phyloP scores from a whole-genome alignment of 2,797 vertebrate genomes.

The Alectoris magna region DNA sequence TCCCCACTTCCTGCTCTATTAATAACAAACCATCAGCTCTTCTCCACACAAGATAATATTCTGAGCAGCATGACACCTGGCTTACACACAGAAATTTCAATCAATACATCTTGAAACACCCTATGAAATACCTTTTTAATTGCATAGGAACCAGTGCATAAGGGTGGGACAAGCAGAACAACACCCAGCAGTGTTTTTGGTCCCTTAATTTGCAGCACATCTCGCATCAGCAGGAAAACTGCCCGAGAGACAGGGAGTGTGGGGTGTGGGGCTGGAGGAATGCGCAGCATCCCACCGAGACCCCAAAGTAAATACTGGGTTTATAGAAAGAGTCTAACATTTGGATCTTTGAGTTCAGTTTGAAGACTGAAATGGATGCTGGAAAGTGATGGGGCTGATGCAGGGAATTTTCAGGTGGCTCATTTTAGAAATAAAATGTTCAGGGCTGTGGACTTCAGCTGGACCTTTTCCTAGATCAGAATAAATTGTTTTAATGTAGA shows the following conservation, averaged over 20 bases:
- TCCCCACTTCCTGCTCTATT: constrained; percentile 32
- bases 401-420: neutral
- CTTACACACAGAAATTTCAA: neutral
- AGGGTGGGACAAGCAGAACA: neutral
- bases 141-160: neutral
- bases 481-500: neutral
- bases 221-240: neutral
- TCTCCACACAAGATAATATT: neutral
- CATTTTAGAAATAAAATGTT: neutral
- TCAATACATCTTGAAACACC: neutral
- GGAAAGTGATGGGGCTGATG: neutral
- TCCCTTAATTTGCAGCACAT: neutral
- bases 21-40: constrained; percentile 18
- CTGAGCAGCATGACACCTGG: neutral
- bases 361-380: neutral
- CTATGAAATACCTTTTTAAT: neutral
- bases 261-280: neutral
- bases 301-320: neutral
- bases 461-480: constrained; percentile 1
- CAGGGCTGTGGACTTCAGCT: neutral
- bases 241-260: neutral
- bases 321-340: neutral
- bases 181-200: neutral
- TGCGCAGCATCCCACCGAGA: neutral
- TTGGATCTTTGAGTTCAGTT: neutral